These are phyloP conservation scores for Brachionus manjavacas DNA, from an alignment of 1,140 invertebrate genomes.

Conservation along the genomic window DNA sequence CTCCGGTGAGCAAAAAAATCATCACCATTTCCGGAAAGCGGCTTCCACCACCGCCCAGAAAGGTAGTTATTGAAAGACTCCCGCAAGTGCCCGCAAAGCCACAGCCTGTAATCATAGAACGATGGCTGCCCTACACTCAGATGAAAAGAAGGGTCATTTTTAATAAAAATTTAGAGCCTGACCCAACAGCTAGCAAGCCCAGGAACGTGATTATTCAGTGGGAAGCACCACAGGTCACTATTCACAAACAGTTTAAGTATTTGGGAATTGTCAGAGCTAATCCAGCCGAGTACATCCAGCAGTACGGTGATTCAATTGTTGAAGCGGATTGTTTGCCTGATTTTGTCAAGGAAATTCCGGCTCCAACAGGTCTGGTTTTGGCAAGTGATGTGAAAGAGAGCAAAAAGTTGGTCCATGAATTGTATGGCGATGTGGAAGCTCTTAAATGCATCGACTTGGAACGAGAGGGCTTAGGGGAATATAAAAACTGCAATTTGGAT, in stretches of 20 bases:
- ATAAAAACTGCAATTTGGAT: neutral
- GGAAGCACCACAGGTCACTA: slow-evolving; percentile 5
- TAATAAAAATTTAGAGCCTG: neutral
- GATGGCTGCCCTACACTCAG: slow-evolving; percentile 33
- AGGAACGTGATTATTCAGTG: slow-evolving; percentile 41
- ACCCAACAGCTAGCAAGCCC: neutral
- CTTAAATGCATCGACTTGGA: slow-evolving; percentile 15
- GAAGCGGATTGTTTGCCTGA: neutral
- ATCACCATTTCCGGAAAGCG: slow-evolving; percentile 1
- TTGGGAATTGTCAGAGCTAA: slow-evolving; percentile 31
- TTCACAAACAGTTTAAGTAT: slow-evolving; percentile 23
- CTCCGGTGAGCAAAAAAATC: neutral
- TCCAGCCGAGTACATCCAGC: neutral
- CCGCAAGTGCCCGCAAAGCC: slow-evolving; percentile 27
- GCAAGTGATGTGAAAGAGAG: neutral
- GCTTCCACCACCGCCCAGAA: slow-evolving; percentile 34
- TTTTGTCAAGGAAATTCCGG: neutral
- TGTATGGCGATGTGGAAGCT: slow-evolving; percentile 24
- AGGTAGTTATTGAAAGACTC: slow-evolving; percentile 14
- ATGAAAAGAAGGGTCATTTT: slow-evolving; percentile 29
- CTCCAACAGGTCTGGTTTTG: neutral
- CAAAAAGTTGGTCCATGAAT: neutral
- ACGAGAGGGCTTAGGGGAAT: neutral
- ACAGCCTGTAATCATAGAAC: slow-evolving; percentile 19
- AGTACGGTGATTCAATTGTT: neutral